Conservation (phyloP, 2,113 vertebrate genomes). For the Progne subis region DNA sequence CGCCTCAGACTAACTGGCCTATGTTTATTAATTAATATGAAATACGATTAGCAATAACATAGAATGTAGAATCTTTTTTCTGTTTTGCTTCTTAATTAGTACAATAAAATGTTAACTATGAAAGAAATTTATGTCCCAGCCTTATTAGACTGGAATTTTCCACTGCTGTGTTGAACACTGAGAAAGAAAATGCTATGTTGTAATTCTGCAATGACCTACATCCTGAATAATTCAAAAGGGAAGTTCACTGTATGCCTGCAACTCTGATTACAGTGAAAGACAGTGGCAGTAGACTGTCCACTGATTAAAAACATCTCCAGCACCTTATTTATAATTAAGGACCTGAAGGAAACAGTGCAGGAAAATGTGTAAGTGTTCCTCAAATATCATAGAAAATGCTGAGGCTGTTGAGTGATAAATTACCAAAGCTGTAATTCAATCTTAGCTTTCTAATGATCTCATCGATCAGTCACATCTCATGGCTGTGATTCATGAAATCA, state of each 20-base stretch:
- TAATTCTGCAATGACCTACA: constrained; percentile 21
- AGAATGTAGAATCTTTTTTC: background rate
- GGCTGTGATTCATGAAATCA: background rate
- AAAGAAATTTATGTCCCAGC: background rate
- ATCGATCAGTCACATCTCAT: constrained; percentile 55
- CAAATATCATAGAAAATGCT: constrained; percentile 26
- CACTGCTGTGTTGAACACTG: background rate
- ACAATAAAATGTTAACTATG: constrained; percentile 28
- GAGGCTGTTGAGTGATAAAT: constrained; percentile 24
- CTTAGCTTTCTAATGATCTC: constrained; percentile 53
- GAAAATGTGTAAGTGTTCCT: constrained; percentile 2
- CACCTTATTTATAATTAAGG: constrained; percentile 29
- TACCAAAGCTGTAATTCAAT: constrained; percentile 40
- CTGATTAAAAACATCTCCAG: constrained; percentile 32
- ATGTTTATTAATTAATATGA: constrained; percentile 3
- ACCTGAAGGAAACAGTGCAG: background rate
- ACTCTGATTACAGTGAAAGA: constrained; percentile 47
- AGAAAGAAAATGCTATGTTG: background rate
- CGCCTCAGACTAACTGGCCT: background rate
- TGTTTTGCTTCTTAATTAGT: constrained; percentile 31
- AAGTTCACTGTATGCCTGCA: constrained; percentile 25
- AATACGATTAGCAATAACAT: background rate
- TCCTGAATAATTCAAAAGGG: constrained; percentile 57
- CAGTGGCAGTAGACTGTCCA: constrained; percentile 17
- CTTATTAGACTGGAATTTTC: constrained; percentile 47